Evolutionary conservation across 2,888 invertebrate species (phyloP).

Genomic region (Calameuta filiformis): DNA sequence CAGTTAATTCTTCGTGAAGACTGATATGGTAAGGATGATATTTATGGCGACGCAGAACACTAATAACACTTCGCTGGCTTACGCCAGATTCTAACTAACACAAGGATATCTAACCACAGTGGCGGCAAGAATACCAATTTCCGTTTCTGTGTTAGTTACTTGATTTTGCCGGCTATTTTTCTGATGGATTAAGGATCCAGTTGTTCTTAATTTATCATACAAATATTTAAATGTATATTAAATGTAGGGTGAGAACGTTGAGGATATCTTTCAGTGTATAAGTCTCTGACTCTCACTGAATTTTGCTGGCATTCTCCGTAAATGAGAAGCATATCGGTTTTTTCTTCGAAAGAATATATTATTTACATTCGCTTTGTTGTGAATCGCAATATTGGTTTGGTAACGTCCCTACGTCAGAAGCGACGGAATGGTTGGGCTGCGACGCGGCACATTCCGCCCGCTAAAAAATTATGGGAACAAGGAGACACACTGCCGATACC

Average conservation of each 20-base stretch:
- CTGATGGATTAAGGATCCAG: neutral
- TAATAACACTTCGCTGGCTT: slow-evolving; percentile 1
- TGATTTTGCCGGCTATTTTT: slow-evolving; percentile 1
- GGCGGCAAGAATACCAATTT: slow-evolving; percentile 6
- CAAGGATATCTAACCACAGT: slow-evolving; percentile 13
- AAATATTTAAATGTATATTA: slow-evolving; percentile 13
- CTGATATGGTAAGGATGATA: slow-evolving; percentile 26
- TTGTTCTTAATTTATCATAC: slow-evolving; percentile 11
- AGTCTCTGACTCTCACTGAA: neutral
- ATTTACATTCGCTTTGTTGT: too few species aligned
- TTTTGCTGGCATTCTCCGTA: neutral
- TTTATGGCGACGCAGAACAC: slow-evolving; percentile 18
- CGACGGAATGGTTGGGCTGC: too few species aligned
- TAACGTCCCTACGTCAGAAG: too few species aligned
- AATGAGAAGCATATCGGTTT: neutral
- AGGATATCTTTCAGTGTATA: slow-evolving; percentile 19
- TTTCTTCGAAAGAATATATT: neutral
- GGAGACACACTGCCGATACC: too few species aligned
- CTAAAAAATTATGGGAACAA: too few species aligned
- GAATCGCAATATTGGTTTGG: too few species aligned
- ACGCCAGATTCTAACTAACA: slow-evolving; percentile 14
- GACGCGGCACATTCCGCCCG: too few species aligned
- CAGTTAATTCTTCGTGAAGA: slow-evolving; percentile 22
- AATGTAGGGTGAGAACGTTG: slow-evolving; percentile 1
- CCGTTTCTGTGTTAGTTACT: slow-evolving; percentile 8